Percentiles rank a stretch among this genome's conserved stretches.
phyloP scores from a whole-genome alignment of 2,888 invertebrate genomes.

The Petrophora chlorosata region DNA sequence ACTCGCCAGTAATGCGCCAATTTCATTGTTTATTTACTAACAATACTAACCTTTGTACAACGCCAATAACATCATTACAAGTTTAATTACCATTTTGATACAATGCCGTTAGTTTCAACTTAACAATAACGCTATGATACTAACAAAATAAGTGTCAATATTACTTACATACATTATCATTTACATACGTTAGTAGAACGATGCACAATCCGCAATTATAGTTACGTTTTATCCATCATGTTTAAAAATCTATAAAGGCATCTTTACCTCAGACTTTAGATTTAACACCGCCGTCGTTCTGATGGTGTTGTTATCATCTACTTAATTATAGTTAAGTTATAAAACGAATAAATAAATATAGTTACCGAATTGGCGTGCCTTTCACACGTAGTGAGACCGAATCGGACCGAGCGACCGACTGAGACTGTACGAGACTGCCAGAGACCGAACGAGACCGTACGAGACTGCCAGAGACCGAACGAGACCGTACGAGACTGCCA shows the following conservation, averaged over 20 bases:
- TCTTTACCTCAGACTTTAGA: constrained; percentile 84
- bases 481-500: constrained; percentile 11
- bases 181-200: constrained; percentile 76
- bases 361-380: constrained; percentile 66
- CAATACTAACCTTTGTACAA: constrained; percentile 82
- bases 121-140: constrained; percentile 69
- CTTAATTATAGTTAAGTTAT: constrained; percentile 76
- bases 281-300: constrained; percentile 77
- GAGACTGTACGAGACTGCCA: constrained; percentile 18
- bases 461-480: constrained; percentile 24
- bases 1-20: constrained; percentile 84
- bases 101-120: constrained; percentile 74
- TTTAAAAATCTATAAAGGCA: constrained; percentile 83
- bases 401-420: constrained; percentile 31
- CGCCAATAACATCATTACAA: constrained; percentile 78
- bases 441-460: constrained; percentile 26
- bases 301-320: constrained; percentile 76
- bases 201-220: constrained; percentile 74
- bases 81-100: constrained; percentile 73
- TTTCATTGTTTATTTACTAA: constrained; percentile 77
- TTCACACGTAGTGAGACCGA: constrained; percentile 54
- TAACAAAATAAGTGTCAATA: constrained; percentile 82
- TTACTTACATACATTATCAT: constrained; percentile 73
- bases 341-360: constrained; percentile 78
- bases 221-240: constrained; percentile 69